phyloP scores from a whole-genome alignment of 2,113 vertebrate genomes.

The Uria lomvia region DNA sequence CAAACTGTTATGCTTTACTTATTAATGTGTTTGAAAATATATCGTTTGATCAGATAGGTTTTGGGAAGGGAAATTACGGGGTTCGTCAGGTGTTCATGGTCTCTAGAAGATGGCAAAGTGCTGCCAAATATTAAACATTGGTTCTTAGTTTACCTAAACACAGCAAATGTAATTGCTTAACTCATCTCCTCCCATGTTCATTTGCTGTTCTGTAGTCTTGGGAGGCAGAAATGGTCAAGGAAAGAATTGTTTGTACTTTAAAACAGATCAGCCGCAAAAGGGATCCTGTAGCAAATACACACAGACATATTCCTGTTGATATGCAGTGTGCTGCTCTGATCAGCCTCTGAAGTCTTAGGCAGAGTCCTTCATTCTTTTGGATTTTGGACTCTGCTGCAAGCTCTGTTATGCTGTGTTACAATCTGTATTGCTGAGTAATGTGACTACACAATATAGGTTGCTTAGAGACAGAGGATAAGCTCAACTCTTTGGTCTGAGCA shows the following conservation, averaged over 20 bases:
- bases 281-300: not conserved
- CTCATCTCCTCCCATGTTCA: not conserved
- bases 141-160: not conserved
- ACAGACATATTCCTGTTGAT: no score
- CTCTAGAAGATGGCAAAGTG: not conserved
- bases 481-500: not conserved
- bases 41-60: not conserved
- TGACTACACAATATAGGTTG: not conserved
- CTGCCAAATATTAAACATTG: not conserved
- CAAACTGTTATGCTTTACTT: not conserved
- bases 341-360: not conserved
- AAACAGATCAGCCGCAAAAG: not conserved
- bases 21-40: fast-evolving
- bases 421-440: not conserved
- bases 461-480: not conserved
- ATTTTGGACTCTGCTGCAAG: not conserved
- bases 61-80: not conserved
- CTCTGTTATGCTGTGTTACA: not conserved
- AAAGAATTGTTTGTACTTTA: not conserved
- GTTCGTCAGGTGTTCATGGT: not conserved
- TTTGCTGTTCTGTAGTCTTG: not conserved
- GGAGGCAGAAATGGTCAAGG: not conserved
- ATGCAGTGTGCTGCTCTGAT: not conserved
- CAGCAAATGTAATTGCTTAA: not conserved
- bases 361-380: not conserved